phyloP scores from a whole-genome alignment of 2,113 vertebrate genomes.

The Mugil cephalus region DNA sequence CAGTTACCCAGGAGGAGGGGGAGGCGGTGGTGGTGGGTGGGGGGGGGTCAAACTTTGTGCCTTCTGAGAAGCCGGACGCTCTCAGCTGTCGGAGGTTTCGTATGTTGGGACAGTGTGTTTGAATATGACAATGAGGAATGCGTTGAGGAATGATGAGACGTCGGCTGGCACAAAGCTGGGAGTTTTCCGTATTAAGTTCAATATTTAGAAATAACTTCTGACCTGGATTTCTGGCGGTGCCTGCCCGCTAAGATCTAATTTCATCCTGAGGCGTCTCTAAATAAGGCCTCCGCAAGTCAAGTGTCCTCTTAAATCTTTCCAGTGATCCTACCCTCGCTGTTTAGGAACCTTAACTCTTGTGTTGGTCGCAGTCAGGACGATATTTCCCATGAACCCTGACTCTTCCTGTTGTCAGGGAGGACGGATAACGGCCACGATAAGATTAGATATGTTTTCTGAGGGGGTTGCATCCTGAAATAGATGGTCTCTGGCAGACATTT shows the following conservation, averaged over 20 bases:
- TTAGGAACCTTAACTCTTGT: constrained; percentile 12
- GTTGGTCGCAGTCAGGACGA: constrained; percentile 28
- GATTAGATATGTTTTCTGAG: not conserved
- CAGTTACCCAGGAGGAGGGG: not conserved
- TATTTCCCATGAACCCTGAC: constrained; percentile 23
- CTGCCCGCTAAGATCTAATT: constrained; percentile 46
- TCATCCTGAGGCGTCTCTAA: constrained; percentile 59
- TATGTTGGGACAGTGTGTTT: constrained; percentile 35
- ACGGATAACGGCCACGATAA: not conserved
- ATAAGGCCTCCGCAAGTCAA: constrained; percentile 28
- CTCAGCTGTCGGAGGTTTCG: constrained; percentile 40
- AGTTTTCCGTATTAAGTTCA: constrained; percentile 56
- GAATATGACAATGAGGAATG: constrained; percentile 38
- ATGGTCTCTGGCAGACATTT: no score
- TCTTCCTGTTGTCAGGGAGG: constrained; percentile 9
- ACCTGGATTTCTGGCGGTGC: constrained; percentile 55
- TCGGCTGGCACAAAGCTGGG: constrained; percentile 36
- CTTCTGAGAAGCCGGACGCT: not conserved
- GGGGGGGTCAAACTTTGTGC: not conserved
- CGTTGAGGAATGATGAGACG: constrained; percentile 9
- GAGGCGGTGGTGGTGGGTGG: no score
- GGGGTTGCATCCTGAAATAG: no score
- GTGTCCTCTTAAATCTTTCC: constrained; percentile 19
- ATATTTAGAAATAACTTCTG: constrained; percentile 58
- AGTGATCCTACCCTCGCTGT: constrained; percentile 2